Base-by-base conservation (phyloP, 2,113 vertebrate species). In the Indicator maculatus region DNA sequence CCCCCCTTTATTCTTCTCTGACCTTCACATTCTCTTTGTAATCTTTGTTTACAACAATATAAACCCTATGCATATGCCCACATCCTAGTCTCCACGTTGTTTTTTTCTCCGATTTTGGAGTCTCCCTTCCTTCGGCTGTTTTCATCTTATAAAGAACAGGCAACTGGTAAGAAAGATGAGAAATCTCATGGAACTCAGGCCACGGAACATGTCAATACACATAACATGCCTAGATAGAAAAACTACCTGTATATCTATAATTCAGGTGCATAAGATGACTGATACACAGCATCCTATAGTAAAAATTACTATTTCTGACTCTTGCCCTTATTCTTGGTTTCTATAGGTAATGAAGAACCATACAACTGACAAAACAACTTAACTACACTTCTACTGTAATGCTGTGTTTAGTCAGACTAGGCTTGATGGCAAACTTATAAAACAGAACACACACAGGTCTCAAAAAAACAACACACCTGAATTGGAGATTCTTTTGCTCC, bases 191-290 rank as follows among this genome's bases (percentile, higher is more conserved):
- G 41, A 44, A 44, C 15, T 6, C 41, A 44, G 15, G 17, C 39
- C 38, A 61, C 30, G 17, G 52, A 61, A 59, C 60, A 21, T 0
- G 6, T 4, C 1, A 0, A 60, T 16, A 61, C 39, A 69, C 20
- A 1, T 20, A 50, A 53, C 59, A 33, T 8, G 60, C 17, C 31
- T 5, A 18, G 66, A 72, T 31, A 64, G 26, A 38, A 19, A 86
- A 70, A 24, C 0, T 1, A 16, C 24, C 14, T 1, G 4, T 16
- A 0, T 3, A 14, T 2, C 39, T 44, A 5, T 5, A 71, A 47
- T 11, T 39, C 15, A 53, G 31, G 50, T 18, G 26, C 60, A 73
- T 23, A 52, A 45, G 70, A 50, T 16, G 17, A 26, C 16, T 23
- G 45, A 21, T 14, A 30, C 71, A 50, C 36, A 66, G 50, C 33